Evolutionary conservation across 2,113 vertebrate genomes (phyloP), one percentile per base, ranked within the genome.

Genomic region (Corythaixoides concolor): DNA sequence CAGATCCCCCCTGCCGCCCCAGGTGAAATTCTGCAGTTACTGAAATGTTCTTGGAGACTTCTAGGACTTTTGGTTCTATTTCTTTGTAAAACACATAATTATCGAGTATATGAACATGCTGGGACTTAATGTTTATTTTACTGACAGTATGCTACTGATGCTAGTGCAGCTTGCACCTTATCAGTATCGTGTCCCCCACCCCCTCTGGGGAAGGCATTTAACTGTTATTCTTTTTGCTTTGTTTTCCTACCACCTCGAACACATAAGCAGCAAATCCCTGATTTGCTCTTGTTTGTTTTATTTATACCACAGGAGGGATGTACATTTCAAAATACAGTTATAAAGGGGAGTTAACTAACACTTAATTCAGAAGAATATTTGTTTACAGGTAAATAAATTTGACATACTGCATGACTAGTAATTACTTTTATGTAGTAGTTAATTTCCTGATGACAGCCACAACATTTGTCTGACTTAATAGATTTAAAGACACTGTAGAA

Each of bases 361-460:
- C 91, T 95, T 94, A 95, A 94, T 96, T 76, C 95, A 89, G 90
- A 91, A 86, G 70, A 90, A 55, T 96, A 91, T 96, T 97, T 95
- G 93, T 97, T 96, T 97, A 93, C 93, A 97, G 87, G 89, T 97
- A 97, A 97, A 97, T 96, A 96, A 60, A 74, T 92, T 74, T 96
- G 91, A 93, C 88, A 76, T 87, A 77, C 56, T 93, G 80, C 49
- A 21, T 75, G 91, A 86, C 85, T 96, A 49, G 83, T 94, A 96
- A 94, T 95, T 94, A 81, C 60, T 88, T 94, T 85, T 67, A 35
- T 92, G 86, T 95, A 96, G 66, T 76, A 91, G 64, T 93, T 96
- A 94, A 93, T 95, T 96, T 97, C 85, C 87, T 93, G 79, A 76
- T 95, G 91, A 94, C 95, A 94, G 83, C 70, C 83, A 82, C 93